phyloP scores from a whole-genome alignment of 2,797 vertebrate genomes.

The Acipenser oxyrinchus region DNA sequence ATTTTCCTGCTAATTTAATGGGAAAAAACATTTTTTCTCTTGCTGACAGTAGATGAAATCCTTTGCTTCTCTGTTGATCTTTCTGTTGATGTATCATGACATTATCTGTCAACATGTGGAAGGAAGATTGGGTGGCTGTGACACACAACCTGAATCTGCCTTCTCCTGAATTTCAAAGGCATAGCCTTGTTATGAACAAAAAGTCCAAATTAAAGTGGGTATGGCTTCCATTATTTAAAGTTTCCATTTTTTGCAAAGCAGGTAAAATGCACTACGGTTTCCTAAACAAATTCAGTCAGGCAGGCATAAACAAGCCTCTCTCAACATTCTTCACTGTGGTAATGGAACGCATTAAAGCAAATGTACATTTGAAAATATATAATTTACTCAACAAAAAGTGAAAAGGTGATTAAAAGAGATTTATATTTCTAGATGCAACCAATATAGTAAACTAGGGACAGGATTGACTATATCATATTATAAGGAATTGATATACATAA shows the following conservation, averaged over 20 bases:
- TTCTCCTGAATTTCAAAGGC: constrained; percentile 57
- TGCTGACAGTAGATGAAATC: constrained; percentile 68
- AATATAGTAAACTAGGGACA: no score
- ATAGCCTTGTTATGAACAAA: constrained; percentile 34
- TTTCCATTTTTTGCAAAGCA: not conserved
- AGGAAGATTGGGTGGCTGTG: constrained; percentile 56
- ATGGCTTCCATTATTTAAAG: constrained; percentile 43
- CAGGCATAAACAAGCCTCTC: no score
- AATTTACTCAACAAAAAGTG: no score
- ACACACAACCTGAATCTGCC: constrained; percentile 57
- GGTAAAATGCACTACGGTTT: not conserved
- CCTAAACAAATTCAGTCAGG: no score
- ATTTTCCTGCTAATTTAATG: constrained; percentile 50
- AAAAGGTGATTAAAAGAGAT: no score
- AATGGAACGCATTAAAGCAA: no score
- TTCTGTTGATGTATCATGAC: constrained; percentile 87
- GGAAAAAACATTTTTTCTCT: constrained; percentile 30
- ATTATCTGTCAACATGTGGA: constrained; percentile 79
- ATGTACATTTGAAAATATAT: no score
- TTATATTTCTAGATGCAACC: no score
- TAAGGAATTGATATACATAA: no score
- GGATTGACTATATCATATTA: no score
- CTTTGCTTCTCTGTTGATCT: constrained; percentile 66
- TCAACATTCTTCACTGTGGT: no score
- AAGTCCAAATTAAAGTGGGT: constrained; percentile 28